Evolutionary conservation across 2,797 vertebrate genomes (phyloP).

Genomic region (Myotis myotis): DNA sequence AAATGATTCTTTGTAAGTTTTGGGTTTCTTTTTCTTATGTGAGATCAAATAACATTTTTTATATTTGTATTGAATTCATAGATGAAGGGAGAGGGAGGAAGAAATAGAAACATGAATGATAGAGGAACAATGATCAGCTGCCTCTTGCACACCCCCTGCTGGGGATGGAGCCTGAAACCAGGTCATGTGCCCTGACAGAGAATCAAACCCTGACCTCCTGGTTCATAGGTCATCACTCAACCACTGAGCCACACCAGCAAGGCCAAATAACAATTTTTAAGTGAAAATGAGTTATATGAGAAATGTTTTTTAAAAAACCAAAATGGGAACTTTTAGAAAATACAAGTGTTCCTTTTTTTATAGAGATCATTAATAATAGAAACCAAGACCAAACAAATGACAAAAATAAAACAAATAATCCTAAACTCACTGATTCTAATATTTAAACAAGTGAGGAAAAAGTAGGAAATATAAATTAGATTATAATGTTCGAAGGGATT

Average conservation of each 20-base stretch:
- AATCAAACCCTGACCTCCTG: too few relatives aligned
- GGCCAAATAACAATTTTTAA: slow-evolving; percentile 19
- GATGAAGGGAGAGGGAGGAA: too few relatives aligned
- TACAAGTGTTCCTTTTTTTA: not conserved
- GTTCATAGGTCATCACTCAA: too few relatives aligned
- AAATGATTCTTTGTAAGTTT: slow-evolving; percentile 88
- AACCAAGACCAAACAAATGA: slow-evolving; percentile 22
- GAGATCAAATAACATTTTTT: not conserved
- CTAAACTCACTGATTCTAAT: not conserved
- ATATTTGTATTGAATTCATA: too few relatives aligned
- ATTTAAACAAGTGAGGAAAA: slow-evolving; percentile 5
- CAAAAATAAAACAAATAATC: not conserved
- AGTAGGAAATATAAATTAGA: not conserved
- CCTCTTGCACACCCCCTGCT: too few relatives aligned
- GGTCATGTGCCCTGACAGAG: too few relatives aligned
- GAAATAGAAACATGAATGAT: too few relatives aligned
- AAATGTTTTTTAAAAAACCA: not conserved
- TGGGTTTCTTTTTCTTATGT: not conserved
- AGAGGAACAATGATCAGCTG: too few relatives aligned
- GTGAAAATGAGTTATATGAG: slow-evolving; percentile 8
- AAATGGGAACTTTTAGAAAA: slow-evolving; percentile 11
- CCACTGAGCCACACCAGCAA: too few relatives aligned
- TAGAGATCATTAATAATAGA: not conserved
- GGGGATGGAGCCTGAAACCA: too few relatives aligned
- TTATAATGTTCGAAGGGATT: not conserved